phyloP scores from a whole-genome alignment of 2,888 invertebrate genomes.

The Philereme vetulata region DNA sequence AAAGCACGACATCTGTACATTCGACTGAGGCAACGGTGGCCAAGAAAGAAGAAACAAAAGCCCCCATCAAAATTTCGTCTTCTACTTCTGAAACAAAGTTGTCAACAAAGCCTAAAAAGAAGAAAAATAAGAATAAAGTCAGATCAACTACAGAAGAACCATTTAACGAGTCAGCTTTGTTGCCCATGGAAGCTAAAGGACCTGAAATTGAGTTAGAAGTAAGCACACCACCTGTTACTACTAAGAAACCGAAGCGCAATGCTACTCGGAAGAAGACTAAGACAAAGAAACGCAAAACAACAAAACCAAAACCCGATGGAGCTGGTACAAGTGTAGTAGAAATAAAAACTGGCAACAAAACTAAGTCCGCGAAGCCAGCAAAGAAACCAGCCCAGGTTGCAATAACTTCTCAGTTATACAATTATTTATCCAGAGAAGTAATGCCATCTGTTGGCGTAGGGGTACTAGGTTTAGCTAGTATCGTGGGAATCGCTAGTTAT shows the following conservation, averaged over 20 bases:
- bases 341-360: constrained; percentile 83
- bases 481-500: constrained; percentile 90
- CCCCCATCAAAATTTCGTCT: constrained; percentile 50
- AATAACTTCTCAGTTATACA: constrained; percentile 89
- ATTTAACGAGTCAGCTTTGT: constrained; percentile 65
- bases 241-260: constrained; percentile 76
- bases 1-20: constrained; percentile 46
- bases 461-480: constrained; percentile 88
- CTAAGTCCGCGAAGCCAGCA: constrained; percentile 68
- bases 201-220: constrained; percentile 79
- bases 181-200: constrained; percentile 77
- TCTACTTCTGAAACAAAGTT: constrained; percentile 44
- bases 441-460: constrained; percentile 93
- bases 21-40: constrained; percentile 57
- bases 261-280: constrained; percentile 81
- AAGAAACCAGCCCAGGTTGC: constrained; percentile 80
- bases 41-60: constrained; percentile 58
- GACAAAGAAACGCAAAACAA: constrained; percentile 84
- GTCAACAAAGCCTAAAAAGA: constrained; percentile 71
- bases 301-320: constrained; percentile 65
- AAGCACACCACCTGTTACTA: constrained; percentile 72
- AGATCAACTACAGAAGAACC: constrained; percentile 58
- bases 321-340: constrained; percentile 56
- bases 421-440: constrained; percentile 90
- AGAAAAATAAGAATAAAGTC: constrained; percentile 68